phyloP scores from a whole-genome alignment of 2,888 invertebrate species.

The Osmoderma eremita region DNA sequence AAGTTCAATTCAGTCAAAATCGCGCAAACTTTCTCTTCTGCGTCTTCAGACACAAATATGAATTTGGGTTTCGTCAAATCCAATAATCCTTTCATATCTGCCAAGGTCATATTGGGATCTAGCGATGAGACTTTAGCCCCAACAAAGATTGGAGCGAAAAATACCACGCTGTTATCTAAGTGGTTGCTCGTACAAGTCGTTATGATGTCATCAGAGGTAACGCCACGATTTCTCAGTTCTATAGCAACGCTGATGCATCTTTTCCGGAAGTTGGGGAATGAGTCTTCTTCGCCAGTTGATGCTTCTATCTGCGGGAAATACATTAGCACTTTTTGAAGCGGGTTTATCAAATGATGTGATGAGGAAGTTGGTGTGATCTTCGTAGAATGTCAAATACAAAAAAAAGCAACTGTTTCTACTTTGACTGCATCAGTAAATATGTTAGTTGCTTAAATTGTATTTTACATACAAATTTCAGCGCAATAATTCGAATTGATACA shows the following conservation, averaged over 20 bases:
- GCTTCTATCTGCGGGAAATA: slow-evolving; percentile 67
- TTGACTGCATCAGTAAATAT: no score
- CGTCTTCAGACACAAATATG: slow-evolving; percentile 41
- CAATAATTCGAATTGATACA: no score
- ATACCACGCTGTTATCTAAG: slow-evolving; percentile 62
- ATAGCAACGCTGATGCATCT: slow-evolving; percentile 64
- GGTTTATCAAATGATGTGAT: no score
- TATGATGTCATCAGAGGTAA: slow-evolving; percentile 63
- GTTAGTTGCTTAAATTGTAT: no score
- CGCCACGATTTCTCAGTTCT: slow-evolving; percentile 60
- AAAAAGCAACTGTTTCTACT: no score
- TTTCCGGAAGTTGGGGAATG: slow-evolving; percentile 57
- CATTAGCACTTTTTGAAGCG: no score
- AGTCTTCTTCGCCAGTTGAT: slow-evolving; percentile 61
- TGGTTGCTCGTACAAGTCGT: slow-evolving; percentile 64
- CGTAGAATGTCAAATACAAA: no score
- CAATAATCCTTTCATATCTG: slow-evolving; percentile 50
- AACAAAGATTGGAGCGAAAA: slow-evolving; percentile 64
- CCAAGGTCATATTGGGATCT: slow-evolving; percentile 51
- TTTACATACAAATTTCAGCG: no score
- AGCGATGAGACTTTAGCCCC: slow-evolving; percentile 58
- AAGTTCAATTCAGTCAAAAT: slow-evolving; percentile 15
- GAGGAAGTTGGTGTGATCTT: no score
- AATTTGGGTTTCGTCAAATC: slow-evolving; percentile 49
- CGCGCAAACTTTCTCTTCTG: slow-evolving; percentile 39